Evolutionary conservation across 2,113 vertebrate genomes (phyloP).

Genomic region (Semicossyphus pulcher): DNA sequence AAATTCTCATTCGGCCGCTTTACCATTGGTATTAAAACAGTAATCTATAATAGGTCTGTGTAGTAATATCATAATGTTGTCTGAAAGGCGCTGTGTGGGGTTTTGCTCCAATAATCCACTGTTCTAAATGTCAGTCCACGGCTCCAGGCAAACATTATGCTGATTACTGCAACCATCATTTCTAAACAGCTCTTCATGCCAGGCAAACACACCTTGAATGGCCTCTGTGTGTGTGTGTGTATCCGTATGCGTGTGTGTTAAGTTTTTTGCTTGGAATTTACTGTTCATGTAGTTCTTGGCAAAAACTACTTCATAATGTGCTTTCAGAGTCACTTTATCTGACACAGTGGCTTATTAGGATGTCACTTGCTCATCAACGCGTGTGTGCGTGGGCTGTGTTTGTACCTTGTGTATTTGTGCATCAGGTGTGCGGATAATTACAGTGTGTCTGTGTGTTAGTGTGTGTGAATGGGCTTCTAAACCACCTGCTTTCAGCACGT

Average conservation of each 20-base stretch:
- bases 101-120: slow-evolving; percentile 67
- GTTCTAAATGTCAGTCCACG: slow-evolving; percentile 72
- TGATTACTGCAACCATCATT: slow-evolving; percentile 67
- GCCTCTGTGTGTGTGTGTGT: slow-evolving; percentile 27
- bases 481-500: slow-evolving; percentile 33
- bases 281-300: slow-evolving; percentile 41
- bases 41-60: slow-evolving; percentile 51
- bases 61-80: slow-evolving; percentile 55
- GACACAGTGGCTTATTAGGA: slow-evolving; percentile 55
- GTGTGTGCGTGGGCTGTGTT: background rate
- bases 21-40: slow-evolving; percentile 40
- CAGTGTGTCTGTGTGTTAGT: slow-evolving; percentile 28
- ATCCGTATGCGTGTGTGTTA: slow-evolving; percentile 19
- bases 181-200: slow-evolving; percentile 58
- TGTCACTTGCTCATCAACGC: slow-evolving; percentile 51
- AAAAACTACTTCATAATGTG: slow-evolving; percentile 57
- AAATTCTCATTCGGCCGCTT: slow-evolving; percentile 14
- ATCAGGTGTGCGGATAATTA: slow-evolving; percentile 46
- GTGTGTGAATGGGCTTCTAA: slow-evolving; percentile 43
- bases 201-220: slow-evolving; percentile 56
- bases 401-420: slow-evolving; percentile 18
- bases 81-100: slow-evolving; percentile 40
- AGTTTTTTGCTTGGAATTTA: slow-evolving; percentile 27
- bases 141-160: slow-evolving; percentile 69
- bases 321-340: slow-evolving; percentile 57